phyloP scores from a whole-genome alignment of 2,888 invertebrate species.

The Linyphia triangularis region DNA sequence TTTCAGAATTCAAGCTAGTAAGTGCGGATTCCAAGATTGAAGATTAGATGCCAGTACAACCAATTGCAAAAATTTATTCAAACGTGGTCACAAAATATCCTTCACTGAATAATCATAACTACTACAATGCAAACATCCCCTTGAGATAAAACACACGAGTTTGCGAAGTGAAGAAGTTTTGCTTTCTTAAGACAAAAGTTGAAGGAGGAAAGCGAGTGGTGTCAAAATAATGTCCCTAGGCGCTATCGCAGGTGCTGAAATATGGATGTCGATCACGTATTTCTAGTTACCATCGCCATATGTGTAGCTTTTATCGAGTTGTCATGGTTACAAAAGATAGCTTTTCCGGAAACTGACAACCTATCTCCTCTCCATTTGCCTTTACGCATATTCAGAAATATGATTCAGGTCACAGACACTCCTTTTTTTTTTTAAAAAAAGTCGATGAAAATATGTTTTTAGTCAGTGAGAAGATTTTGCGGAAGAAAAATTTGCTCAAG shows the following conservation, averaged over 20 bases:
- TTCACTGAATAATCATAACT: neutral
- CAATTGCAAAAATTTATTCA: too few species aligned
- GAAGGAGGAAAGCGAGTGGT: neutral
- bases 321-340: conserved; percentile 47
- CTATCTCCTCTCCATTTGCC: neutral
- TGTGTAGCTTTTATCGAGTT: conserved; percentile 55
- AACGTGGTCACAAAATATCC: neutral
- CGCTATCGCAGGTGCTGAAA: conserved; percentile 45
- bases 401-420: neutral
- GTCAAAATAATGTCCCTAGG: neutral
- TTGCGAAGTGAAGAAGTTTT: neutral
- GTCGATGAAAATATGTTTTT: too few species aligned
- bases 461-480: too few species aligned
- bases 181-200: neutral
- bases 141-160: neutral
- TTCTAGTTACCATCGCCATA: conserved; percentile 46
- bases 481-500: too few species aligned
- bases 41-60: too few species aligned
- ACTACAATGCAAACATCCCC: neutral
- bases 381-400: neutral
- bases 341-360: conserved; percentile 30
- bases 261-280: conserved; percentile 63
- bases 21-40: too few species aligned
- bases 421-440: neutral
- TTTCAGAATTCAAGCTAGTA: too few species aligned